These are phyloP conservation scores for Clivina fossor DNA, from an alignment of 2,888 invertebrate genomes.

Conservation along the genomic window DNA sequence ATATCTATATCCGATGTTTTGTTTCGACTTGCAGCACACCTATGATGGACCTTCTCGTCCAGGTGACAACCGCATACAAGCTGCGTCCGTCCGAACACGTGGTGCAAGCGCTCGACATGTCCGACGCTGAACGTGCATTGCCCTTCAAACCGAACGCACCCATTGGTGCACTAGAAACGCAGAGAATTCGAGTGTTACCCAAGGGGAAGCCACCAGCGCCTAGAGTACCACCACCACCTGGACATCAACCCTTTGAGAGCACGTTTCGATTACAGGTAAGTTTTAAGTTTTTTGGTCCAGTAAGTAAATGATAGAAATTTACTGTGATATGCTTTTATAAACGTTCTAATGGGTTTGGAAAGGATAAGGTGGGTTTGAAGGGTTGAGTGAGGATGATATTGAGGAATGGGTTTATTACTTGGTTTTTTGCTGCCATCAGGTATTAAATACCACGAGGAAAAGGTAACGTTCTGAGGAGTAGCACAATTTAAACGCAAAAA, in stretches of 20 bases:
- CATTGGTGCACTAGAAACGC: constrained; percentile 63
- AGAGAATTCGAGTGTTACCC: constrained; percentile 51
- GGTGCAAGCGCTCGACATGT: constrained; percentile 63
- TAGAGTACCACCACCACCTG: constrained; percentile 42
- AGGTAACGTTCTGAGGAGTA: too few relatives aligned
- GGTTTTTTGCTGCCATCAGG: too few relatives aligned
- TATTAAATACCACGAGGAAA: too few relatives aligned
- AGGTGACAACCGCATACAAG: constrained; percentile 68
- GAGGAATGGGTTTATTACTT: too few relatives aligned
- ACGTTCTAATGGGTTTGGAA: too few relatives aligned
- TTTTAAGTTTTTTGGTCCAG: too few relatives aligned
- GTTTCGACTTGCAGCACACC: constrained; percentile 68
- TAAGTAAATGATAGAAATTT: too few relatives aligned
- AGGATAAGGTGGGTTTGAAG: too few relatives aligned
- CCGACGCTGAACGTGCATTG: constrained; percentile 59
- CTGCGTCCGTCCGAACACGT: constrained; percentile 68
- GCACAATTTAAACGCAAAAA: too few relatives aligned
- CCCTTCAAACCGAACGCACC: constrained; percentile 75
- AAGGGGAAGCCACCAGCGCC: constrained; percentile 44
- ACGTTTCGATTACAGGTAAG: constrained; percentile 58
- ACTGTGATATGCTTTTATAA: too few relatives aligned
- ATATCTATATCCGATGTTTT: constrained; percentile 17
- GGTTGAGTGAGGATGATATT: too few relatives aligned
- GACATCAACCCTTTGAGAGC: constrained; percentile 63
- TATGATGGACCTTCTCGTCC: constrained; percentile 76